These are phyloP conservation scores for Cnemophilus loriae DNA, from an alignment of 2,113 vertebrate species.

Conservation along the genomic window DNA sequence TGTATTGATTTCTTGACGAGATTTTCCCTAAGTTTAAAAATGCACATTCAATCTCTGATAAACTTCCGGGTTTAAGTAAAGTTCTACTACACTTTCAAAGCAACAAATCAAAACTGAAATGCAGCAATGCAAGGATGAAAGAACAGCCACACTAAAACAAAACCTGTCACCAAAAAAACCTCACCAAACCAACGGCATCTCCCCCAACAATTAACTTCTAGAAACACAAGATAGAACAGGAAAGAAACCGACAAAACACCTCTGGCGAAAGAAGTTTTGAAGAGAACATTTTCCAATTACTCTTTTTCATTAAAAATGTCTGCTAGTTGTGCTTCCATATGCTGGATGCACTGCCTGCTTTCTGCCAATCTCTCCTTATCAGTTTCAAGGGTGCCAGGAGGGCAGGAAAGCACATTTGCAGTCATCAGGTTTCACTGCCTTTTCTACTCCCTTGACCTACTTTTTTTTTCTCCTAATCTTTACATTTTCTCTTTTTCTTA, in stretches of 20 bases:
- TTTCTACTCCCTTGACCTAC: conserved; percentile 4
- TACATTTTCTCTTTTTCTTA: background rate
- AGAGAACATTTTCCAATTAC: background rate
- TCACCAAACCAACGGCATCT: background rate
- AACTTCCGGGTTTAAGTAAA: background rate
- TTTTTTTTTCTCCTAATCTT: background rate
- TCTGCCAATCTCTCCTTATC: conserved; percentile 5
- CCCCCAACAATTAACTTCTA: background rate
- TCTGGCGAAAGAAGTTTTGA: background rate
- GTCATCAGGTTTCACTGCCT: background rate
- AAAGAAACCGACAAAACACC: background rate
- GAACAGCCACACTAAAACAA: background rate
- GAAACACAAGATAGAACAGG: background rate
- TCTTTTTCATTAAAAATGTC: background rate
- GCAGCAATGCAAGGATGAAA: background rate
- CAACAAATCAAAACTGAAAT: background rate
- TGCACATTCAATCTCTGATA: background rate
- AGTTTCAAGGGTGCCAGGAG: background rate
- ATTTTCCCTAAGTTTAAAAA: background rate
- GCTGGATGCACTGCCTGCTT: background rate
- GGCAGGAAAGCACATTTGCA: background rate
- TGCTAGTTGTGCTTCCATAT: background rate
- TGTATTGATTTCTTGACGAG: background rate
- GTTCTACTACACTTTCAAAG: background rate
- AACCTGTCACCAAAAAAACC: background rate